Base-by-base conservation (phyloP, 2,888 invertebrate genomes). In the Acrobasis suavella region DNA sequence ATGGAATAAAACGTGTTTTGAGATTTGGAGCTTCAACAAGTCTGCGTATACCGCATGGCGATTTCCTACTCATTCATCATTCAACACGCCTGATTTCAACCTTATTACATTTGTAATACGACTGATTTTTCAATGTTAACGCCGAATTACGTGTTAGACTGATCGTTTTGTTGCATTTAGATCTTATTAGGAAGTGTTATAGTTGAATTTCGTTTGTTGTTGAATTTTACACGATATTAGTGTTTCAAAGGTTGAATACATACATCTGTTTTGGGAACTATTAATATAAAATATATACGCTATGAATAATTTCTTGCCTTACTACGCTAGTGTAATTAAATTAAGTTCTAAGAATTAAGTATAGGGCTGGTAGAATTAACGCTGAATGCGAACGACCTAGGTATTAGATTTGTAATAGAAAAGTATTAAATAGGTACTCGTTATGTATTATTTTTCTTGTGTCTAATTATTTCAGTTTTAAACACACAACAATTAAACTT, bases 11-110 rank as follows among this genome's bases (percentile, higher is more conserved):
- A 17, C 22, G 9, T 22, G 7, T 39, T 52, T 37, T 39, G 1
- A 10, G 9, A 9, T 58, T 32, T 39, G 14, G 17, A 38, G 16
- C 15, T 50, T 59, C 32, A 52, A 50, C 58, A 56, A 12, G 39
- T 51, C 52, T 66, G 56, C 62, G 69, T 73, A 68, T 72, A 73
- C 76, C 72, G 76, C 76, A 78, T 74, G 71, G 67, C 67, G 68
- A 74, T 68, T 76, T 68, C 61, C 50, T 63, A 65, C 64, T 52
- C 61, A 50, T 17, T 50, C 15, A 56, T 39, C 60, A 50, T 64
- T 55, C 56, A 39, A 56, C 60, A 50, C 52, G 56, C 59, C 50
- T 42, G 38, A 17, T 58, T 50, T 46, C 16, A 37, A 58, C 42
- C 62, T 61, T 64, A 50, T 12, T 12, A 42, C n/a, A 5, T n/a